Conservation (phyloP, 2,888 invertebrate species). For the Drosophila putrida region DNA sequence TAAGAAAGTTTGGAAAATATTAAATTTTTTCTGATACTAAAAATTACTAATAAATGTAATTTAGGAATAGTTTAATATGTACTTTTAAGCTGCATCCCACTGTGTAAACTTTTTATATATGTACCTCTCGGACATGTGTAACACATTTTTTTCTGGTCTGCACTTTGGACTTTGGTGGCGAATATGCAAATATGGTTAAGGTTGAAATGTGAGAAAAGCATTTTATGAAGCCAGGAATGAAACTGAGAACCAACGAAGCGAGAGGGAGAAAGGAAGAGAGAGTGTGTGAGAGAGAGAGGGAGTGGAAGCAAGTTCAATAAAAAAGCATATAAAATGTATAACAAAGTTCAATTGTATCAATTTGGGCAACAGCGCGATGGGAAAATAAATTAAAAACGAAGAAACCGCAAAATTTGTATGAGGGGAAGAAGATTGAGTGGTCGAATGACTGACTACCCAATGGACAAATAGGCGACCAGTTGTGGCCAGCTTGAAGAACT, state of each 20-base stretch:
- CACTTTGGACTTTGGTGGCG: constrained; percentile 66
- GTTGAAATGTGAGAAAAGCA: constrained; percentile 52
- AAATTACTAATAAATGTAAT: background rate
- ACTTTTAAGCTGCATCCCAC: background rate
- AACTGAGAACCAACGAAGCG: background rate
- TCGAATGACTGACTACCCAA: constrained; percentile 3
- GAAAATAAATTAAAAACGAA: constrained; percentile 49
- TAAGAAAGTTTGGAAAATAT: too few relatives aligned
- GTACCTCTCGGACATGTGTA: constrained; percentile 34
- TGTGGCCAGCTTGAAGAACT: constrained; percentile 45
- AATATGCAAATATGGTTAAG: constrained; percentile 68
- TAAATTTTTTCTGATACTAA: background rate
- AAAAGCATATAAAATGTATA: constrained; percentile 48
- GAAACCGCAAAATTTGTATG: constrained; percentile 12
- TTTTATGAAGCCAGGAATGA: constrained; percentile 36
- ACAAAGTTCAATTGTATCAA: constrained; percentile 77
- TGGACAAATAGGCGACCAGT: constrained; percentile 28
- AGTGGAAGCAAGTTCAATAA: background rate
- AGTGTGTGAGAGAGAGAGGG: background rate
- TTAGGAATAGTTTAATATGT: background rate
- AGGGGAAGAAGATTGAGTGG: background rate
- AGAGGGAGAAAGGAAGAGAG: background rate
- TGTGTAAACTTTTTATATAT: constrained; percentile 20
- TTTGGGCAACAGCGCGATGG: constrained; percentile 48
- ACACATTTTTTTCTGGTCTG: constrained; percentile 35